phyloP scores from a whole-genome alignment of 1,140 invertebrate genomes.

The Drosophila lacteicornis region DNA sequence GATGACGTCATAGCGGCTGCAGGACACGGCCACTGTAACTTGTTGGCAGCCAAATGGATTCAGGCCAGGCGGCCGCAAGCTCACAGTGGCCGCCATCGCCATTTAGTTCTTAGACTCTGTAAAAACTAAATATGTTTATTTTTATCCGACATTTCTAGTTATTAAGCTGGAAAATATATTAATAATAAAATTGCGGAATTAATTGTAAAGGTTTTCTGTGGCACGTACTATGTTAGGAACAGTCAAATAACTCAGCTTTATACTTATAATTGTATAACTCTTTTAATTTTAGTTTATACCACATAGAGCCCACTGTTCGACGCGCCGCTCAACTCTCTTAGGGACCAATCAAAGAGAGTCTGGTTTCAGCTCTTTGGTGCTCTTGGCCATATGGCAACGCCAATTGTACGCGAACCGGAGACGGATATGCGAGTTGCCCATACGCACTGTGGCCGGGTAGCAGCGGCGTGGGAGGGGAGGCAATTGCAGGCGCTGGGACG shows the following conservation, averaged over 20 bases:
- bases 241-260: no score
- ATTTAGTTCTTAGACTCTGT: background rate
- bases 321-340: conserved; percentile 34
- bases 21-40: conserved; percentile 36
- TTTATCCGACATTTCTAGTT: background rate
- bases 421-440: conserved; percentile 54
- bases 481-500: background rate
- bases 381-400: conserved; percentile 71
- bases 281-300: background rate
- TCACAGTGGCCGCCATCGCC: conserved; percentile 32
- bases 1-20: conserved; percentile 72
- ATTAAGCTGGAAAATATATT: background rate
- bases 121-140: no score
- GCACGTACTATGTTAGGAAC: no score
- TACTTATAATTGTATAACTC: no score
- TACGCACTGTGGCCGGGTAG: conserved; percentile 27
- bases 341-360: conserved; percentile 60
- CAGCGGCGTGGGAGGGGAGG: background rate
- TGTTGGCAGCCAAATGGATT: conserved; percentile 48
- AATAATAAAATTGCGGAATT: background rate
- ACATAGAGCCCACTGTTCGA: conserved; percentile 20
- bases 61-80: conserved; percentile 49
- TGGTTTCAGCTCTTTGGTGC: conserved; percentile 59
- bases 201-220: no score
- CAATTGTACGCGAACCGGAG: conserved; percentile 43